Percentiles rank a stretch among this genome's conserved stretches.
These are phyloP conservation scores for Lordiphosa andalusiaca DNA, from an alignment of 2,888 invertebrate genomes.

Conservation along the genomic window DNA sequence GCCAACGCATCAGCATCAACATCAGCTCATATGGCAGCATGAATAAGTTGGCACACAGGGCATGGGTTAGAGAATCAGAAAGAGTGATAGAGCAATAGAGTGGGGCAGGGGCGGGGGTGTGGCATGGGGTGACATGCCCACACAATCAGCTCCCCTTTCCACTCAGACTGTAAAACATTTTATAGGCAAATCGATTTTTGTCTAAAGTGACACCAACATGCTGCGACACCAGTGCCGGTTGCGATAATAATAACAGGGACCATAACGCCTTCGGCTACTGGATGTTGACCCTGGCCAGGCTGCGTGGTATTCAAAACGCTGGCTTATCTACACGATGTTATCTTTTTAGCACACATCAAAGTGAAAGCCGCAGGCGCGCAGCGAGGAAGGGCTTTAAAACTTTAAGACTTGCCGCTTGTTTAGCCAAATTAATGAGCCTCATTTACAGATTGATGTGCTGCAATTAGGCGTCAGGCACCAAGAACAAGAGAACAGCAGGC, in stretches of 20 bases:
- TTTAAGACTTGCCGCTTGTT: slow-evolving; percentile 27
- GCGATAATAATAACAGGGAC: slow-evolving; percentile 13
- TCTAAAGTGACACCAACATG: slow-evolving; percentile 74
- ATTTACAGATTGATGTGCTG: slow-evolving; percentile 72
- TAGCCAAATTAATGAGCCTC: slow-evolving; percentile 65
- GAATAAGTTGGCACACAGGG: slow-evolving; percentile 39
- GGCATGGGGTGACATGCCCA: slow-evolving; percentile 29
- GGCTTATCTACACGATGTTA: slow-evolving; percentile 30
- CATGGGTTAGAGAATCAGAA: slow-evolving; percentile 4
- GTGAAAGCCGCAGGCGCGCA: slow-evolving; percentile 27
- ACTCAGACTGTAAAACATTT: slow-evolving; percentile 64
- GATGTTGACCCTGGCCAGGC: slow-evolving; percentile 32
- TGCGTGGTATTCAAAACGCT: slow-evolving; percentile 17
- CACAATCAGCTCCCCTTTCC: slow-evolving; percentile 36
- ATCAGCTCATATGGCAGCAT: slow-evolving; percentile 25
- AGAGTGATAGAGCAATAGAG: slow-evolving; percentile 6
- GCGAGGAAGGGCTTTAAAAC: slow-evolving; percentile 19
- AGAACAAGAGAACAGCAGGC: slow-evolving; percentile 43
- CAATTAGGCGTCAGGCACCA: slow-evolving; percentile 60
- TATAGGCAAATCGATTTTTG: slow-evolving; percentile 76
- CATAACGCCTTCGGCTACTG: slow-evolving; percentile 39
- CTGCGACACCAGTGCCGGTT: slow-evolving; percentile 26
- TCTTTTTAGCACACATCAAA: slow-evolving; percentile 54
- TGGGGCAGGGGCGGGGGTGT: slow-evolving; percentile 11
- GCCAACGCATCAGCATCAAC: slow-evolving; percentile 36